Evolutionary conservation across 2,113 vertebrate species (phyloP).

Genomic region (Jacana jacana): DNA sequence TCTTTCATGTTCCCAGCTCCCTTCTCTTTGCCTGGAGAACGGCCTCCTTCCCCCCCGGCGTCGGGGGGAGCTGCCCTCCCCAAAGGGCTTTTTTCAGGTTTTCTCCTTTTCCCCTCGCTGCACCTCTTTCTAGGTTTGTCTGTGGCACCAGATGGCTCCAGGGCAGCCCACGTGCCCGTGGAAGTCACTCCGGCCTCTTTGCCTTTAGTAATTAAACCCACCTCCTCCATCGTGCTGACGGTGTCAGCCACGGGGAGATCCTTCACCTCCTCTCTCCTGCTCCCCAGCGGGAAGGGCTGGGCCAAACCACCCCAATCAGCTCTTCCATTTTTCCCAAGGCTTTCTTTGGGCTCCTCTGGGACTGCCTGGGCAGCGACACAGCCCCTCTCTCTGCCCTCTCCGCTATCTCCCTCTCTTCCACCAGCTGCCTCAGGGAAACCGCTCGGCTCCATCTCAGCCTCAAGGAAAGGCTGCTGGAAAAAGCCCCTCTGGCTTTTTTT

Average conservation of each 20-base stretch:
- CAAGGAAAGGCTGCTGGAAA: neutral
- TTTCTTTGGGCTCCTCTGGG: neutral
- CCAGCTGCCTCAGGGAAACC: neutral
- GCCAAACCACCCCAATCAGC: neutral
- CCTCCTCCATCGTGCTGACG: neutral
- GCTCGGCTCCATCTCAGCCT: neutral
- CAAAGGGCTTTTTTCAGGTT: neutral
- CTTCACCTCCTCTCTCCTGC: neutral
- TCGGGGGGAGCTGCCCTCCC: neutral
- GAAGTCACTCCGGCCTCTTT: neutral
- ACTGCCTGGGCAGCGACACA: neutral
- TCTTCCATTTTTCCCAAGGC: fast-evolving
- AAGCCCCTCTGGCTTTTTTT: slow-evolving; percentile 45
- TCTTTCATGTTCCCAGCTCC: neutral
- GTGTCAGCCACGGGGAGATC: neutral
- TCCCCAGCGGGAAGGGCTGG: neutral
- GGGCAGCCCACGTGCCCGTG: fast-evolving
- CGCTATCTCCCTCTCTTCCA: neutral
- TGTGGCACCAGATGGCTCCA: fast-evolving
- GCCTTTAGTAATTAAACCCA: neutral
- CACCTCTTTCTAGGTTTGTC: slow-evolving; percentile 68
- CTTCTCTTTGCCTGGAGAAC: neutral
- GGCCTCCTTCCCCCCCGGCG: neutral
- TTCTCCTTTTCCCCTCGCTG: slow-evolving; percentile 65
- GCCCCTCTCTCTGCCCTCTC: neutral